A percentile compares a stretch with the other conserved stretches of the same genome.
phyloP scores from a whole-genome alignment of 2,888 invertebrate genomes.

The Ryuthela nishihirai region DNA sequence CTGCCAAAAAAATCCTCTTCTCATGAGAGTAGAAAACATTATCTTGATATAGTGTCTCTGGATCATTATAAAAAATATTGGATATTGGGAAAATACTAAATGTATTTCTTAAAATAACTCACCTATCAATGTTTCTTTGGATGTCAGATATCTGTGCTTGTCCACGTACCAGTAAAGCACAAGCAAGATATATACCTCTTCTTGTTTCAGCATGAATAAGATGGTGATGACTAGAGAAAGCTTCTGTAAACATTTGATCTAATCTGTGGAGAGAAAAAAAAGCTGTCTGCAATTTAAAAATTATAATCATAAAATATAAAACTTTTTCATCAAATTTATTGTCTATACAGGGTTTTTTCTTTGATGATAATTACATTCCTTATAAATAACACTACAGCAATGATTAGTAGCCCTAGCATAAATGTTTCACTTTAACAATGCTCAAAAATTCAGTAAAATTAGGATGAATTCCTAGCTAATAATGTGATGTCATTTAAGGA shows the following conservation, averaged over 20 bases:
- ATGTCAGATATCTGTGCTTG: conserved; percentile 52
- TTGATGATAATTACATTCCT: no score
- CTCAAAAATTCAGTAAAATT: no score
- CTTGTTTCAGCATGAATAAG: conserved; percentile 50
- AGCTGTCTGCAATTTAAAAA: not conserved
- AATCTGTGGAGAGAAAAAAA: conserved; percentile 44
- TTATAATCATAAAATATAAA: no score
- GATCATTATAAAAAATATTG: not conserved
- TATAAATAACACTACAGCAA: no score
- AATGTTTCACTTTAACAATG: no score
- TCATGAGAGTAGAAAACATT: no score
- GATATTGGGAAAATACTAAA: not conserved
- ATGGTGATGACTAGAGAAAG: conserved; percentile 51
- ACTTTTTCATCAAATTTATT: no score
- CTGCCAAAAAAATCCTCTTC: no score
- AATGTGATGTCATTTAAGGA: no score
- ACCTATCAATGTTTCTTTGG: conserved; percentile 52
- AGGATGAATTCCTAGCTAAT: no score
- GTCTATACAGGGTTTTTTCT: no score
- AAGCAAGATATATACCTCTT: conserved; percentile 51
- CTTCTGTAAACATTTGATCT: conserved; percentile 53
- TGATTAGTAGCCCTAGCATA: no score
- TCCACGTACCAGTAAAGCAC: conserved; percentile 52
- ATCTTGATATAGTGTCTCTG: not conserved
- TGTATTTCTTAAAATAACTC: conserved; percentile 2